Conservation (phyloP, 1,140 invertebrate genomes). For the Pantala flavescens region DNA sequence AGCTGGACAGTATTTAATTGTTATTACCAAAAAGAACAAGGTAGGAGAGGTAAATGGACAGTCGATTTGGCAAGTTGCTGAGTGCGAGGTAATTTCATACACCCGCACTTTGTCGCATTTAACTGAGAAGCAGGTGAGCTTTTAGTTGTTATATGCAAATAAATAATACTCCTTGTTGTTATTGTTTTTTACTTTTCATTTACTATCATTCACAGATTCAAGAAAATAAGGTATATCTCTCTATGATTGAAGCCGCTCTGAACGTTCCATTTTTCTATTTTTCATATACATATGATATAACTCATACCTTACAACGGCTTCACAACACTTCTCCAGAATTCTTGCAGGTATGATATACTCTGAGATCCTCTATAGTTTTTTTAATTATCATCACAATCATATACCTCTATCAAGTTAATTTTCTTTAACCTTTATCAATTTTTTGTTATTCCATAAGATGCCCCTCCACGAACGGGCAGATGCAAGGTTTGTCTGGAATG, state of each 20-base stretch:
- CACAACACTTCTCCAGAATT: slow-evolving; percentile 82
- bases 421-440: not conserved
- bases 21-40: slow-evolving; percentile 75
- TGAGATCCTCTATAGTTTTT: not conserved
- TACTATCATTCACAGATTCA: slow-evolving; percentile 41
- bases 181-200: not conserved
- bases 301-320: slow-evolving; percentile 80
- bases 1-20: slow-evolving; percentile 78
- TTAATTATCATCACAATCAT: too few relatives aligned
- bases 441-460: slow-evolving; percentile 36
- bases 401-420: not conserved
- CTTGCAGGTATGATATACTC: slow-evolving; percentile 42
- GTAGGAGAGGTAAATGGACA: slow-evolving; percentile 79
- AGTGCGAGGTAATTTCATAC: slow-evolving; percentile 80
- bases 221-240: slow-evolving; percentile 66
- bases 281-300: slow-evolving; percentile 88
- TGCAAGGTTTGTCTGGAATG: slow-evolving; percentile 87
- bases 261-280: slow-evolving; percentile 80
- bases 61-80: slow-evolving; percentile 72
- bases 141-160: not conserved
- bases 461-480: slow-evolving; percentile 69
- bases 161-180: slow-evolving; percentile 14
- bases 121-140: slow-evolving; percentile 59
- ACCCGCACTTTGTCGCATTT: slow-evolving; percentile 72
- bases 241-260: slow-evolving; percentile 69